These are phyloP conservation scores for Cheilosia vernalis DNA, from an alignment of 2,888 invertebrate species.

Conservation along the genomic window DNA sequence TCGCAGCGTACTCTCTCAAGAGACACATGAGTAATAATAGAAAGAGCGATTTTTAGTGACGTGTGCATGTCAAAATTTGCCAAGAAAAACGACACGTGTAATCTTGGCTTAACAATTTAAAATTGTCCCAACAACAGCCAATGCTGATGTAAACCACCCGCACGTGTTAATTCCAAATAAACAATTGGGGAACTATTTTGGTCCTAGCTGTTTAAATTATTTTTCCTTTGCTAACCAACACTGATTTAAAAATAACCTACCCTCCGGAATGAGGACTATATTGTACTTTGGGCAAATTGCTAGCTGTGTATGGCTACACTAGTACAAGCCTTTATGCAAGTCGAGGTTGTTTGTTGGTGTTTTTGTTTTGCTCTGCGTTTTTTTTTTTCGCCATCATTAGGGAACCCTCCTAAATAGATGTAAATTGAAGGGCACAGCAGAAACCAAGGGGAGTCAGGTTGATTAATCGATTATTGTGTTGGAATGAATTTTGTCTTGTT, in stretches of 20 bases:
- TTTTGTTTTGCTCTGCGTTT: neutral
- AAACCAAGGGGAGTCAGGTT: neutral
- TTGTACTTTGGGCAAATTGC: neutral
- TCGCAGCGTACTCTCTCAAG: too few relatives aligned
- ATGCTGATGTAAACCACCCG: too few relatives aligned
- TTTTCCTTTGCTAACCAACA: neutral
- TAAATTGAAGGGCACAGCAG: neutral
- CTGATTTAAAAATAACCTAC: constrained; percentile 11
- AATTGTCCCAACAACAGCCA: too few relatives aligned
- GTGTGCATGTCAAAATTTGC: too few relatives aligned
- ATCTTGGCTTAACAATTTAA: too few relatives aligned
- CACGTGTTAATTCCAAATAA: too few relatives aligned
- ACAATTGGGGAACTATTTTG: too few relatives aligned
- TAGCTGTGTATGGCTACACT: neutral
- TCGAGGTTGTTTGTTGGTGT: constrained; percentile 11
- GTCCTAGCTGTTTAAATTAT: neutral
- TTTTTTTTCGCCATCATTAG: neutral
- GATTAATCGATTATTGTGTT: neutral
- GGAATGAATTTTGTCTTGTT: neutral
- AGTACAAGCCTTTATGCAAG: neutral
- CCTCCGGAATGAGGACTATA: neutral
- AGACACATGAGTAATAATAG: too few relatives aligned
- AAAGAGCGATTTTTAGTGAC: too few relatives aligned
- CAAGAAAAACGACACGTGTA: too few relatives aligned
- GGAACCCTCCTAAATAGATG: constrained; percentile 9